phyloP scores from a whole-genome alignment of 2,888 invertebrate species.

The Drosophila koepferae region DNA sequence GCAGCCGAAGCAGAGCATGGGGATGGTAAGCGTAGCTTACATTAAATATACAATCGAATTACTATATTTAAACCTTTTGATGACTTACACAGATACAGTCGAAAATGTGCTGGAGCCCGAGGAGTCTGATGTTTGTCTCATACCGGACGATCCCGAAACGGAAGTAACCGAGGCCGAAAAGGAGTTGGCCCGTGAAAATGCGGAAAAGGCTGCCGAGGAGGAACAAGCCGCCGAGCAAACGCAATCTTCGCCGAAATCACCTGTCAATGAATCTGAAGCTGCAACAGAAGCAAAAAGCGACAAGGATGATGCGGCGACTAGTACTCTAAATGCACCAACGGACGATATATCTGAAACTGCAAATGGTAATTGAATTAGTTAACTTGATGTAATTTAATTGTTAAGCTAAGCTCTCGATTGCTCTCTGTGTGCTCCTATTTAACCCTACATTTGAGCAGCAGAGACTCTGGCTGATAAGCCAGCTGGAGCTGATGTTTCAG shows the following conservation, averaged over 20 bases:
- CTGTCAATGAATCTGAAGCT: slow-evolving; percentile 19
- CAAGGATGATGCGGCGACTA: slow-evolving; percentile 14
- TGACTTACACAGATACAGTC: slow-evolving; percentile 79
- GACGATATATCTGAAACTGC: slow-evolving; percentile 40
- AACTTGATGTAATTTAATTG: neutral
- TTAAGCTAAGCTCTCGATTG: slow-evolving; percentile 27
- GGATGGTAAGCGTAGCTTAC: slow-evolving; percentile 58
- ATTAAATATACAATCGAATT: neutral
- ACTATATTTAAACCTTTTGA: neutral
- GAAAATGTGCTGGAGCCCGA: slow-evolving; percentile 86
- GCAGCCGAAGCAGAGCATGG: slow-evolving; percentile 58
- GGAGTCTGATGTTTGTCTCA: slow-evolving; percentile 89
- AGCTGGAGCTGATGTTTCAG: slow-evolving; percentile 68
- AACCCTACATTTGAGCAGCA: slow-evolving; percentile 51
- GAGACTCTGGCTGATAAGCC: slow-evolving; percentile 74
- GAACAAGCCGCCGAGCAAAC: slow-evolving; percentile 65
- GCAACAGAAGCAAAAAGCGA: slow-evolving; percentile 36
- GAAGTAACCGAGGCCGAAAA: slow-evolving; percentile 90
- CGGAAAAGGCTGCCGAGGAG: slow-evolving; percentile 79
- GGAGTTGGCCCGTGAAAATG: slow-evolving; percentile 85
- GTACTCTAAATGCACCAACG: slow-evolving; percentile 11
- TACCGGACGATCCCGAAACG: slow-evolving; percentile 88
- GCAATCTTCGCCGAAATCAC: slow-evolving; percentile 46
- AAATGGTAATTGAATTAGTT: slow-evolving; percentile 51
- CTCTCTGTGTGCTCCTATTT: slow-evolving; percentile 19